A percentile compares a stretch with the other conserved stretches of the same genome.
Conservation (phyloP, 2,888 invertebrate genomes). For the Tiliacea citrago region DNA sequence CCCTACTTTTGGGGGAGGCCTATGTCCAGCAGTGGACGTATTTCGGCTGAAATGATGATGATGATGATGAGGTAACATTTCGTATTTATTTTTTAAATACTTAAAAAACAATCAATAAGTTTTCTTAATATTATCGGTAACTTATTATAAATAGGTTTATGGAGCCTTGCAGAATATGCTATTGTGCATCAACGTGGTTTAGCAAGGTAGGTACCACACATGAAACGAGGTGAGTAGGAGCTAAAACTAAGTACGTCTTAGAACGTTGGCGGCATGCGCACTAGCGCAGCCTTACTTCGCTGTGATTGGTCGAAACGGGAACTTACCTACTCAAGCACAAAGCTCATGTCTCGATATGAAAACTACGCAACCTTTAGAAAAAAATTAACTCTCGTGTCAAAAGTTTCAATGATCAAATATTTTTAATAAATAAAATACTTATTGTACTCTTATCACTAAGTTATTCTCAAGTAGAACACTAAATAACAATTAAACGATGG, state of each 20-base stretch:
- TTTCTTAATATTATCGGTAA: background rate
- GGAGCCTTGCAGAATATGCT: background rate
- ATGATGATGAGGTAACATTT: no score
- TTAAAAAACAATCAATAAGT: background rate
- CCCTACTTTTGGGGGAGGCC: no score
- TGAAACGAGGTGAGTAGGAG: background rate
- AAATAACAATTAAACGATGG: slow-evolving; percentile 22
- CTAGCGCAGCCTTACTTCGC: background rate
- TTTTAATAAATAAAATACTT: background rate
- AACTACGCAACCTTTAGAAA: background rate
- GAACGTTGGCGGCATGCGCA: background rate
- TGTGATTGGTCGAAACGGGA: background rate
- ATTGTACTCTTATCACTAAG: background rate
- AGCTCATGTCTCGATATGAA: background rate
- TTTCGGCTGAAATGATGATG: no score
- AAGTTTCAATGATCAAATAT: background rate
- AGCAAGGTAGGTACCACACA: background rate
- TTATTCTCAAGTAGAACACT: slow-evolving; percentile 8
- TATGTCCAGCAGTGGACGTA: no score
- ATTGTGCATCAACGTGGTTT: background rate
- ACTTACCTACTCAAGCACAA: background rate
- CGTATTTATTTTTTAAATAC: background rate
- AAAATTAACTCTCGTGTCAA: background rate
- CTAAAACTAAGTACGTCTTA: background rate
- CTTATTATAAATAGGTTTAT: background rate